phyloP scores from a whole-genome alignment of 2,797 vertebrate species.

The Bryconaethiops microstoma region DNA sequence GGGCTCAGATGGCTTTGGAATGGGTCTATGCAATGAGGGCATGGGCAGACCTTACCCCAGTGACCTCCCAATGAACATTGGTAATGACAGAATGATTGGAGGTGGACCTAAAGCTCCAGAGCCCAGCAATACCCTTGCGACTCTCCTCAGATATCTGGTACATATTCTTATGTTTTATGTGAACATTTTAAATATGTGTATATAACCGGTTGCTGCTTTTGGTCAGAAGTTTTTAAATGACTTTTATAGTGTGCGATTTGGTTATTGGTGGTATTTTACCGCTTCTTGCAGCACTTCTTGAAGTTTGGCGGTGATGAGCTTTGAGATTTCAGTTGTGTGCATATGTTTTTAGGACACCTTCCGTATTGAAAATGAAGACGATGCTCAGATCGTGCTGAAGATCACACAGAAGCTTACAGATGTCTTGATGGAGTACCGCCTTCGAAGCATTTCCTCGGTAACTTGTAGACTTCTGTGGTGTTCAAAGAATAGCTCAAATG shows the following conservation, averaged over 20 bases:
- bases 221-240: no score
- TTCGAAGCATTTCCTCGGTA: conserved; percentile 76
- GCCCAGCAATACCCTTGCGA: conserved; percentile 63
- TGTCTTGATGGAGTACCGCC: conserved; percentile 84
- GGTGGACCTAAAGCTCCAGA: conserved; percentile 56
- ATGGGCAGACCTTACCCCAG: conserved; percentile 63
- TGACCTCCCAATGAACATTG: conserved; percentile 56
- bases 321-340: conserved; percentile 10
- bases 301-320: not conserved
- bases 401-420: conserved; percentile 87
- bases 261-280: not conserved
- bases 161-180: not conserved
- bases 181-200: not conserved
- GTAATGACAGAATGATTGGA: conserved; percentile 62
- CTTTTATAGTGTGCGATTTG: not conserved
- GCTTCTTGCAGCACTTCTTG: not conserved
- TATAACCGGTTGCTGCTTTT: no score
- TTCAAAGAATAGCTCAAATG: not conserved
- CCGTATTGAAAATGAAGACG: conserved; percentile 82
- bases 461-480: conserved; percentile 1
- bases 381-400: conserved; percentile 86
- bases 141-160: conserved; percentile 78
- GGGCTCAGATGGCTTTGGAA: conserved; percentile 60
- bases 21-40: conserved; percentile 51
- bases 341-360: conserved; percentile 77